Base-by-base conservation (phyloP, 2,888 invertebrate species). In the Heliconius hortense region DNA sequence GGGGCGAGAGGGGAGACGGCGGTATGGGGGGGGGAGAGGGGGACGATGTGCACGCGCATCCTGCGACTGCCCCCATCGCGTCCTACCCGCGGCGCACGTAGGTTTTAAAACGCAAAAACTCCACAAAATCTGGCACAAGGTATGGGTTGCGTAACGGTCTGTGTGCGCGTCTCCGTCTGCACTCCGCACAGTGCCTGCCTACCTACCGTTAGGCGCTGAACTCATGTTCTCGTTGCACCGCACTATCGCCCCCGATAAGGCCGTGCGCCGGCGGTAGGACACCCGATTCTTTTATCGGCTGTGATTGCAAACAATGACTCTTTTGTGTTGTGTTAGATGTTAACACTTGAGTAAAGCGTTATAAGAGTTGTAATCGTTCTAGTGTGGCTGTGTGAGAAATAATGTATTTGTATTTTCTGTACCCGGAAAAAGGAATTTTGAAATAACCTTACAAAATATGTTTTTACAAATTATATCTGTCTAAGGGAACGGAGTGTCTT, bases 111-210 rank as follows among this genome's bases (percentile, higher is more conserved):
- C 63, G 59, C 59, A 43, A 63, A 70, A 67, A 70, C 35, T 53
- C 59, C 21, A 68, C 64, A 84, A 86, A 87, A 88, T 88, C 85
- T 87, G 82, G 88, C 86, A 87, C 89, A 88, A 88, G 87, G 87
- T 85, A 82, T 82, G 84, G 83, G 48, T 90, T 91, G 88, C 89
- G 88, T 88, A 91, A 91, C 85, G 84, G 83, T 85, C n/a, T 84
- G 84, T 84, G 84, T n/a, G n/a, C n/a, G 28, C 28, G 28, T 28
- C 28, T 28, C 28, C 86, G 84, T 83, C 66, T 70, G 24, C 62
- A 66, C 39, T 39, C 39, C n/a, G n/a, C 13, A 11, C 31, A 21
- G 21, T 21, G 10, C 3, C 8, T 21, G 10, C 3, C 8, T 63
- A 59, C 72, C 39, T 70, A 68, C 69, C 62, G 48, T 68, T 72